Percentiles rank a stretch among this genome's conserved stretches.
phyloP scores from a whole-genome alignment of 2,888 invertebrate genomes.

The Taphrorychus bicolor region DNA sequence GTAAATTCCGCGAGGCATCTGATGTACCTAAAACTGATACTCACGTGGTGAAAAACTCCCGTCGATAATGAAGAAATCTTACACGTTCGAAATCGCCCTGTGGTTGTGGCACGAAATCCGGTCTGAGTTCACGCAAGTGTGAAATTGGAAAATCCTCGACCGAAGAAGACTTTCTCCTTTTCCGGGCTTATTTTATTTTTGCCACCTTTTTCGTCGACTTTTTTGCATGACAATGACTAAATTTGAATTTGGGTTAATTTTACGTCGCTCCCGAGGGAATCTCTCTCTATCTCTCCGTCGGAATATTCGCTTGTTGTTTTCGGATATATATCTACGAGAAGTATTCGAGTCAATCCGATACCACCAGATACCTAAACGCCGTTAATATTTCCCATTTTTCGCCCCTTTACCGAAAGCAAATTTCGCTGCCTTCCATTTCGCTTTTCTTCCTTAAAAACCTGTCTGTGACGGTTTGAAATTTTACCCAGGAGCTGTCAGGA shows the following conservation, averaged over 20 bases:
- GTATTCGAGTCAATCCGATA: background rate
- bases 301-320: background rate
- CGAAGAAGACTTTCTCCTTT: constrained; percentile 43
- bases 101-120: constrained; percentile 34
- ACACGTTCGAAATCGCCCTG: constrained; percentile 2
- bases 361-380: too few species aligned
- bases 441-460: constrained; percentile 24
- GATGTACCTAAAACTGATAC: background rate
- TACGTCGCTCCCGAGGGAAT: background rate
- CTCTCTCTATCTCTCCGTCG: background rate
- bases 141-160: constrained; percentile 60
- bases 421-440: constrained; percentile 3
- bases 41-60: background rate
- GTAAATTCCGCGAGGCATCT: background rate
- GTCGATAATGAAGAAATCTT: background rate
- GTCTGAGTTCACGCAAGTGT: constrained; percentile 50
- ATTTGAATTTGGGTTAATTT: constrained; percentile 11
- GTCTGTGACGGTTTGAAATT: constrained; percentile 33
- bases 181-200: constrained; percentile 51
- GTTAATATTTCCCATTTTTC: constrained; percentile 11
- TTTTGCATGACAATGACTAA: constrained; percentile 41
- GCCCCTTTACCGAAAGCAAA: constrained; percentile 1
- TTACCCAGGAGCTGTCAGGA: constrained; percentile 33
- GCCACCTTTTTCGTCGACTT: constrained; percentile 48
- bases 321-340: too few species aligned